Percentiles rank a stretch among this genome's conserved stretches.
These are phyloP conservation scores for Callorhinus ursinus DNA, from an alignment of 2,113 vertebrate species.

Conservation along the genomic window DNA sequence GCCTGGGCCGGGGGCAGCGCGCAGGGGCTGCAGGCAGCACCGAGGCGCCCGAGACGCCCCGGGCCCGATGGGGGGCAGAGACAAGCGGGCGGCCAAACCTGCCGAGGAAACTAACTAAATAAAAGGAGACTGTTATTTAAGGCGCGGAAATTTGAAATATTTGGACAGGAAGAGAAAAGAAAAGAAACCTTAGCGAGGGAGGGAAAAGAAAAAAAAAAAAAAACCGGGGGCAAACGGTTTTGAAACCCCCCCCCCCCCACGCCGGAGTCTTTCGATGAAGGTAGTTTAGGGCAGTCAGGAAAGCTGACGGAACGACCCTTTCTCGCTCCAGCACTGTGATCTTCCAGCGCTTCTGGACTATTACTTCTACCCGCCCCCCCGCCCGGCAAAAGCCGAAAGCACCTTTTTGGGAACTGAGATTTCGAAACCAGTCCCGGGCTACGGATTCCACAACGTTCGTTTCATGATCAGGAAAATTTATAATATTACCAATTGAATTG, in stretches of 20 bases:
- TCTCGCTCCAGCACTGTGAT: background rate
- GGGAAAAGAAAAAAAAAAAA: constrained; percentile 41
- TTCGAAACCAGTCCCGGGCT: constrained; percentile 48
- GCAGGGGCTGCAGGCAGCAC: constrained; percentile 35
- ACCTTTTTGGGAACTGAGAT: constrained; percentile 68
- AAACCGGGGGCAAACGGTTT: constrained; percentile 83
- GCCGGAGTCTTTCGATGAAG: background rate
- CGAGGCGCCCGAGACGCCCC: background rate
- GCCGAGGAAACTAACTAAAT: constrained; percentile 80
- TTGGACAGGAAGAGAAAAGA: constrained; percentile 89
- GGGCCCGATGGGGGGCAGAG: constrained; percentile 56
- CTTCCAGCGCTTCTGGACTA: background rate
- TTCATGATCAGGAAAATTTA: constrained; percentile 40
- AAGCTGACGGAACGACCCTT: background rate
- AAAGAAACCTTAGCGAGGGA: constrained; percentile 82
- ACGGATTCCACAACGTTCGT: constrained; percentile 38
- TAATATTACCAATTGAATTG: constrained; percentile 26
- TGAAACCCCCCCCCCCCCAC: background rate
- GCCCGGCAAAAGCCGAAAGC: constrained; percentile 43
- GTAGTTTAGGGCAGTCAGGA: background rate
- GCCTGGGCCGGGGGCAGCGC: background rate
- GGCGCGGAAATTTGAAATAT: constrained; percentile 90
- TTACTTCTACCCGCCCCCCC: background rate
- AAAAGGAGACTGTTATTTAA: constrained; percentile 86
- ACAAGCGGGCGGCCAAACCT: constrained; percentile 64